These are phyloP conservation scores for Cyanistes caeruleus DNA, from an alignment of 2,113 vertebrate genomes.

Conservation along the genomic window DNA sequence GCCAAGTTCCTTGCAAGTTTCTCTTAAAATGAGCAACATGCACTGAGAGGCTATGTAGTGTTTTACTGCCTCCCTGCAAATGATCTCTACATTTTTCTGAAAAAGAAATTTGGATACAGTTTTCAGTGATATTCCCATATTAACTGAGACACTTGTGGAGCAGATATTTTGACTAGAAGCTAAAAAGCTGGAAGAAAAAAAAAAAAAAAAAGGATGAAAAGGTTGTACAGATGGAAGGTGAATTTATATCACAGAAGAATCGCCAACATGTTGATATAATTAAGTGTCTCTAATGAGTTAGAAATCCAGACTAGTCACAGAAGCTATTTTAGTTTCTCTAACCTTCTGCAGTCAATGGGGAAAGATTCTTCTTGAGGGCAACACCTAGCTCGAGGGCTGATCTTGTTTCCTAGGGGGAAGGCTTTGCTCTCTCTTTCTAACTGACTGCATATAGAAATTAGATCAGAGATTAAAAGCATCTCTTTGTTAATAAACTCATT, in stretches of 20 bases:
- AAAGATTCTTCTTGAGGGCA: not conserved
- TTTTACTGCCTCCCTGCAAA: slow-evolving; percentile 24
- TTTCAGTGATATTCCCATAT: not conserved
- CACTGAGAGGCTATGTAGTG: not conserved
- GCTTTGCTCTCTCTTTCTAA: not conserved
- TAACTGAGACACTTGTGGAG: not conserved
- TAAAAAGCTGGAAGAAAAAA: not conserved
- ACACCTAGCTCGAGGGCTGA: accelerated
- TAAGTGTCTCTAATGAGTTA: slow-evolving; percentile 34
- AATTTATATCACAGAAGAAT: slow-evolving; percentile 18
- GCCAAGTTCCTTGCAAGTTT: not conserved
- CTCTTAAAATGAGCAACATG: slow-evolving; percentile 26
- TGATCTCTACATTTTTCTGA: not conserved
- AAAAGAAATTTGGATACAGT: not conserved
- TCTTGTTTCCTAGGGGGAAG: not conserved
- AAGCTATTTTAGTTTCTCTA: not conserved
- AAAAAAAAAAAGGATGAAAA: not conserved
- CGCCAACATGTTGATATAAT: slow-evolving; percentile 24
- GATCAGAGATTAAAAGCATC: not conserved
- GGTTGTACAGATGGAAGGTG: slow-evolving; percentile 30
- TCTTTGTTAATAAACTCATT: not conserved
- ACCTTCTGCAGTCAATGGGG: not conserved
- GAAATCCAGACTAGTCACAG: not conserved
- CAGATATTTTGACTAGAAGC: slow-evolving; percentile 15
- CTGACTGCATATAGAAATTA: not conserved